Base-by-base conservation (phyloP, 2,113 vertebrate genomes). In the Micromys minutus region DNA sequence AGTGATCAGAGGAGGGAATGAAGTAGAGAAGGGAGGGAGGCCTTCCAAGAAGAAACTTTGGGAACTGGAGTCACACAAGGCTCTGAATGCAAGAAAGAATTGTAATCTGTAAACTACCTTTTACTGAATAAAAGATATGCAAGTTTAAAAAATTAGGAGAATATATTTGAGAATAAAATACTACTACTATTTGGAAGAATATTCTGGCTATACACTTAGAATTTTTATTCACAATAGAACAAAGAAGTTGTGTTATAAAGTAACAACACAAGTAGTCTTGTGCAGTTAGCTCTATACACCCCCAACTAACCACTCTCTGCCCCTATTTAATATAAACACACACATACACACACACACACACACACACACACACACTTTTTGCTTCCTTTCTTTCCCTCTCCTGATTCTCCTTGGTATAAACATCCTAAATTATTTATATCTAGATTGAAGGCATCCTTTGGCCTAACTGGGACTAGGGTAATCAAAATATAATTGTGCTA, bases 401-500 rank as follows among this genome's bases (percentile, higher is more conserved):
- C 61, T 85, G 24, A 90, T 94, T 90, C 39, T 89, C 72, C 24
- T 92, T 57, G 71, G 93, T 92, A 42, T 88, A 96, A 97, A 97
- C 92, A 96, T 85, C 74, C 76, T 96, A 94, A 97, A 96, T 97
- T 96, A 96, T 96, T 96, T 96, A 96, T 83, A 95, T 74, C 87
- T 90, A 88, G 92, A 96, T 92, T 88, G 95, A 96, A 97, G 90
- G 88, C 65, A 96, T 92, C 76, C 77, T 96, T 96, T 94, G 92
- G 92, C 67, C 72, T 95, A 93, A 94, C 80, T 72, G n/a, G 36
- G 85, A 83, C 90, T 72, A 95, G 52, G 94, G 88, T 88, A 96
- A 97, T 96, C 93, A 96, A 97, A 97, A 96, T 95, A 95, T 96
- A 97, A 97, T 93, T 96, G 92, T 94, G 85, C 80, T 92, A 90